Evolutionary conservation across 2,888 invertebrate genomes (phyloP).

Genomic region (Aproaerema taeniolella): DNA sequence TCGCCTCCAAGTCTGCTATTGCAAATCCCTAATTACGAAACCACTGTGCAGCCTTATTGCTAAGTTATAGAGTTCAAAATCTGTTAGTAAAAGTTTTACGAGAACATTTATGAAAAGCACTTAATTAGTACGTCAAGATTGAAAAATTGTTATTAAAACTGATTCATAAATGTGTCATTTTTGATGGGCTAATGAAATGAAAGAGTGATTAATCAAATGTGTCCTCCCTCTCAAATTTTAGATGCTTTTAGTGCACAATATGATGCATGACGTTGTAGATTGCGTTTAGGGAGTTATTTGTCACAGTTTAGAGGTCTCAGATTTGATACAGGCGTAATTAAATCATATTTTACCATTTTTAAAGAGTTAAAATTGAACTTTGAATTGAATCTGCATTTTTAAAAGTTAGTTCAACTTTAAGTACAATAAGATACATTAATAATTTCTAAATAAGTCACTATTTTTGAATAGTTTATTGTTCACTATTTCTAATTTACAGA

Average conservation of each 20-base stretch:
- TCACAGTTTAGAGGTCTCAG: no score
- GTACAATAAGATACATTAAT: no score
- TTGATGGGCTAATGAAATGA: slow-evolving; percentile 71
- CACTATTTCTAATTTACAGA: no score
- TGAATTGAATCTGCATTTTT: no score
- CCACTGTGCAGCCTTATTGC: slow-evolving; percentile 28
- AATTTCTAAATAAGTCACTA: no score
- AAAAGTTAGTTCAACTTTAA: no score
- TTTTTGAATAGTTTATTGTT: no score
- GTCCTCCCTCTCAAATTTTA: no score
- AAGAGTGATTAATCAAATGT: slow-evolving; percentile 62
- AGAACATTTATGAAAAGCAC: slow-evolving; percentile 71
- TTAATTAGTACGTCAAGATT: slow-evolving; percentile 76
- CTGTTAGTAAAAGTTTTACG: slow-evolving; percentile 26
- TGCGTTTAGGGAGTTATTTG: slow-evolving; percentile 24
- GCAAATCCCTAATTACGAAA: slow-evolving; percentile 31
- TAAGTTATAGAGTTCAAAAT: slow-evolving; percentile 37
- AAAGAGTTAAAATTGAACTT: no score
- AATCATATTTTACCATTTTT: no score
- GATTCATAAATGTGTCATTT: slow-evolving; percentile 74
- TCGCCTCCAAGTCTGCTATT: slow-evolving; percentile 62
- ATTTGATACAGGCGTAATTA: no score
- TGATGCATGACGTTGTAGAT: slow-evolving; percentile 50
- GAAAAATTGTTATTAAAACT: slow-evolving; percentile 77
- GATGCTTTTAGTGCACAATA: slow-evolving; percentile 44